Evolutionary conservation across 2,113 vertebrate species (phyloP), one percentile per base, ranked within the genome.

Genomic region (Engystomops pustulosus): DNA sequence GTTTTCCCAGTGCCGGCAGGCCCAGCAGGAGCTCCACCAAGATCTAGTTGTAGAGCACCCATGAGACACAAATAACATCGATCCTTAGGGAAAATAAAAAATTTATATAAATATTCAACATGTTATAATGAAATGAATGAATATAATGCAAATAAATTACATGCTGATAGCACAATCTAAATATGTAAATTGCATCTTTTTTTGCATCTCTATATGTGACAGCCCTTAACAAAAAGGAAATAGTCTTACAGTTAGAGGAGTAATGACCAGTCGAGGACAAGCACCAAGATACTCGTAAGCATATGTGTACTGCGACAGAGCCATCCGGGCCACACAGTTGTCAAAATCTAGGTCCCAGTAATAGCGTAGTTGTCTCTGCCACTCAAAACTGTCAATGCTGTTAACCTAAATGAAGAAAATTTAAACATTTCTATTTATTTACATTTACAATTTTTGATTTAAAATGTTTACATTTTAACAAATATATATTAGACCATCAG

Each of bases 1-100:
- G 96, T 97, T 90, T 97, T 96, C 18, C 96, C 96, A 0, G 95
- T 96, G 20, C 96, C 96, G 17, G 96, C 96, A 6, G 95, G 96
- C 6, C 95, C 96, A 4, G 95, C 95, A 25, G 95, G 95, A 15
- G 96, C 96, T 0, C 95, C 95, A n/a, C 96, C 96, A 2, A 97
- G 87, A 85, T 96, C 95, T 6, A 97, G 89, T 79, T 97, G 95
- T 62, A 97, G 91, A 68, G 96, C 96, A 55, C 96, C 96, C 95
- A 97, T 96, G 44, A 96, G 92, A 87, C 95, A 96, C 41, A 96
- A 88, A 79, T 96, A 96, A 88, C 95, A 96, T 27, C 94, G 95
- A 83, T 96, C 95, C 95, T 96, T 67, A n/a, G n/a, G 51, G 32
- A 25, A 6, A 34, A 53, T 27, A 34, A 3, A 44, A 38, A 44